Percentiles rank a stretch among this genome's conserved stretches.
phyloP scores from a whole-genome alignment of 2,888 invertebrate species.

The Xanthia icteritia region DNA sequence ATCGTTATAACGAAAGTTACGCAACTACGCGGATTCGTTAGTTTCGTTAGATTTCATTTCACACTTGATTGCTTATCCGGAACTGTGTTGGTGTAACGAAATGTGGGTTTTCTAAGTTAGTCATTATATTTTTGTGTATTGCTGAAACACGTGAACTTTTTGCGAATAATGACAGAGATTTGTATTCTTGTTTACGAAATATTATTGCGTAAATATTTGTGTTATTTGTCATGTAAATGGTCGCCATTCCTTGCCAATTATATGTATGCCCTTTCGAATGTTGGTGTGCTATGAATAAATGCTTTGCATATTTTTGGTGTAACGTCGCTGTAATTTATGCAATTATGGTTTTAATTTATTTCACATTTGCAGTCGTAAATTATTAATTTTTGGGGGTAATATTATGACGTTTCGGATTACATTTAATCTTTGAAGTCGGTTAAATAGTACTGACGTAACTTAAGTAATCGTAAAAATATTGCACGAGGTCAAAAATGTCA shows the following conservation, averaged over 20 bases:
- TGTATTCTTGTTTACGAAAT: constrained; percentile 31
- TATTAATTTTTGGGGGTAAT: constrained; percentile 7
- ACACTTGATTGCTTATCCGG: constrained; percentile 78
- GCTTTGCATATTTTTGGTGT: constrained; percentile 46
- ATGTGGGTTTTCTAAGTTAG: constrained; percentile 41
- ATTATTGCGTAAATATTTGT: constrained; percentile 50
- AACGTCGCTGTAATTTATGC: constrained; percentile 24
- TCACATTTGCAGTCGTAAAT: constrained; percentile 20
- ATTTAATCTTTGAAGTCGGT: neutral
- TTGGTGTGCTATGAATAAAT: constrained; percentile 38
- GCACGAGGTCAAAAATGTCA: neutral
- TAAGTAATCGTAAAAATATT: too few relatives aligned
- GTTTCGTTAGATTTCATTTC: constrained; percentile 84
- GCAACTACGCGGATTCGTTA: constrained; percentile 71
- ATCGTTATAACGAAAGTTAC: constrained; percentile 77
- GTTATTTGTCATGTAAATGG: constrained; percentile 54
- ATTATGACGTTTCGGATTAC: neutral
- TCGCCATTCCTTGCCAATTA: constrained; percentile 55
- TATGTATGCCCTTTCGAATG: constrained; percentile 39
- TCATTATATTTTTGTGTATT: constrained; percentile 40
- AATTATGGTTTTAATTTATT: constrained; percentile 33
- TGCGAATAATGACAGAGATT: constrained; percentile 38
- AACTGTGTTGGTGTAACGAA: constrained; percentile 48
- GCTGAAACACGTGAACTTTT: constrained; percentile 40
- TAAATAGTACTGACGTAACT: neutral